These are phyloP conservation scores for Drosophila mulleri DNA, from an alignment of 2,888 invertebrate genomes.

Conservation along the genomic window DNA sequence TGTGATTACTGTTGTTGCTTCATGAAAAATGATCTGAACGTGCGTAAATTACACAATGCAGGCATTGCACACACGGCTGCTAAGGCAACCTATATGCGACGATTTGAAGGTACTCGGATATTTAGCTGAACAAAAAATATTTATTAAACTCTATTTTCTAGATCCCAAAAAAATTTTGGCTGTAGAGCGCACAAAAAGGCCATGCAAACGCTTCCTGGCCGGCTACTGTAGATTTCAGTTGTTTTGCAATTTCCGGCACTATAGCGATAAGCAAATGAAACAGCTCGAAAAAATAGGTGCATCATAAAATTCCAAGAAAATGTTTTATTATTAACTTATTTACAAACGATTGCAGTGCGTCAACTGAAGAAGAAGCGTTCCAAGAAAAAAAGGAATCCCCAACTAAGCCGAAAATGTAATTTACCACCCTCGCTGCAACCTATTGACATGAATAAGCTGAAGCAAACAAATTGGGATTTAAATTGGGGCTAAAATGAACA, in stretches of 20 bases:
- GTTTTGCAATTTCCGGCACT: conserved; percentile 81
- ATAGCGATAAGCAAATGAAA: conserved; percentile 67
- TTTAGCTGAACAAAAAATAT: neutral
- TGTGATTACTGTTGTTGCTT: conserved; percentile 84
- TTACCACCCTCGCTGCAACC: conserved; percentile 55
- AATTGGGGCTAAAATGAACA: conserved; percentile 43
- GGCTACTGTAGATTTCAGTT: conserved; percentile 81
- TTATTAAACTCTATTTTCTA: conserved; percentile 24
- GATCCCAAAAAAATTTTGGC: conserved; percentile 69
- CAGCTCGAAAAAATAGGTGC: conserved; percentile 73
- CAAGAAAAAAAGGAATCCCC: conserved; percentile 20
- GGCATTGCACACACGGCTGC: conserved; percentile 82
- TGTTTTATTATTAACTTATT: neutral
- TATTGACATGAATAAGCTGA: conserved; percentile 30
- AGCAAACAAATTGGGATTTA: conserved; percentile 30
- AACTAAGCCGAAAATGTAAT: neutral
- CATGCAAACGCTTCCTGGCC: conserved; percentile 71
- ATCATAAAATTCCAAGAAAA: neutral
- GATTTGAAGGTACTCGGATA: conserved; percentile 59
- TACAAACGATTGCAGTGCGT: conserved; percentile 40
- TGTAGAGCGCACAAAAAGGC: conserved; percentile 65
- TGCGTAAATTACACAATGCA: conserved; percentile 81
- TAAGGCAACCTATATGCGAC: conserved; percentile 74
- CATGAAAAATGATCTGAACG: conserved; percentile 83
- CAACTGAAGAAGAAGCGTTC: conserved; percentile 20